phyloP scores from a whole-genome alignment of 2,797 vertebrate genomes.

The Sebastolobus altivelis region DNA sequence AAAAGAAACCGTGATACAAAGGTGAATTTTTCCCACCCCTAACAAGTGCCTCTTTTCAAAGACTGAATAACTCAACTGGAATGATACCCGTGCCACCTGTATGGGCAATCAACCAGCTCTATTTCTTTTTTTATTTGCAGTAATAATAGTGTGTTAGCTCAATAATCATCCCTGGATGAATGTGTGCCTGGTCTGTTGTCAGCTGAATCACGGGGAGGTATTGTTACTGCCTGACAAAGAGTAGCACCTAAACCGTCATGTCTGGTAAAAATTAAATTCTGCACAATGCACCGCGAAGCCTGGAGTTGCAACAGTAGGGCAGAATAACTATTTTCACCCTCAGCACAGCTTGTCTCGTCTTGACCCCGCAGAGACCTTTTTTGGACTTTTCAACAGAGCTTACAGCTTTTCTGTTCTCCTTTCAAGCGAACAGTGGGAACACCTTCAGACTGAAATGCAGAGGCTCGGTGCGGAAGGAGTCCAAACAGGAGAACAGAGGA shows the following conservation, averaged over 20 bases:
- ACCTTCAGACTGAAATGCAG: neutral
- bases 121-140: neutral
- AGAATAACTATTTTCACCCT: constrained; percentile 24
- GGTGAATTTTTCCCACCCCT: too few species aligned
- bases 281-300: neutral
- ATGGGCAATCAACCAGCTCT: neutral
- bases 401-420: constrained; percentile 16
- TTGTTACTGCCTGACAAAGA: constrained; percentile 28
- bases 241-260: constrained; percentile 18
- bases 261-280: constrained; percentile 26
- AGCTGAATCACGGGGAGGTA: constrained; percentile 15
- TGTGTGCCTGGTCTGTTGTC: neutral
- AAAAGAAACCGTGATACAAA: too few species aligned
- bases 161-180: neutral
- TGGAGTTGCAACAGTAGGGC: neutral
- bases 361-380: constrained; percentile 33
- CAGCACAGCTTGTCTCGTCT: neutral
- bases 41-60: neutral
- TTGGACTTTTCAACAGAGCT: constrained; percentile 19
- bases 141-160: constrained; percentile 12
- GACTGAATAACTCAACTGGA: neutral
- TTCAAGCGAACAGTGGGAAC: neutral
- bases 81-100: neutral
- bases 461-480: neutral
- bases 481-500: neutral